Base-by-base conservation (phyloP, 2,888 invertebrate species). In the Autographa pulchrina region DNA sequence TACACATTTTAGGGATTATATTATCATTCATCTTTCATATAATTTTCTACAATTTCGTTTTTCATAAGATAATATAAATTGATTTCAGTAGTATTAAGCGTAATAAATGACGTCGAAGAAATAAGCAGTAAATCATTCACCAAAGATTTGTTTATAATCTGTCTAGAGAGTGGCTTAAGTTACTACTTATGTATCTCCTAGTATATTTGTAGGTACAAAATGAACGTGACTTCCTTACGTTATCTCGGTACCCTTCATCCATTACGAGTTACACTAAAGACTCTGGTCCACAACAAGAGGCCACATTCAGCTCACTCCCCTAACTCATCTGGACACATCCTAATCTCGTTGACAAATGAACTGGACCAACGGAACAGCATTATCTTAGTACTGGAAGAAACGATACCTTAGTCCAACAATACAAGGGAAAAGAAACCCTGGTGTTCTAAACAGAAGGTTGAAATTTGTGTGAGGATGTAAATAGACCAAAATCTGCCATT, bases 291-390 rank as follows among this genome's bases (percentile, higher is more conserved):
- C 84, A 79, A 82, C 84, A 82, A 72, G 71, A 74, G 72, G 62
- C 71, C 70, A 73, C 68, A 72, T 72, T 80, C 76, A 81, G 73
- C 76, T 77, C 77, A 72, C 81, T 73, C 58, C 71, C 74, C 74
- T 84, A 83, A 84, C 83, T 84, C 83, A 84, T 85, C 83, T 85
- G 83, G 83, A 81, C 83, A 82, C 77, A 81, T 79, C 78, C 81
- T 84, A 85, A 86, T 86, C 87, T 86, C 78, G 78, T 78, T 86
- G 86, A 86, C 86, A 86, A 86, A 86, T 86, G 86, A 84, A 86
- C 82, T 84, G 81, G 82, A 86, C 87, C 78, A 83, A 72, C 74
- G 77, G 80, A 80, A 80, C 79, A 82, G 81, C 74, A 86, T 86
- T 86, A 86, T 86, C 86, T 84, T 76, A 82, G 78, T 78, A 79